phyloP scores from a whole-genome alignment of 2,888 invertebrate genomes.

The Troglohyphantes excavatus region DNA sequence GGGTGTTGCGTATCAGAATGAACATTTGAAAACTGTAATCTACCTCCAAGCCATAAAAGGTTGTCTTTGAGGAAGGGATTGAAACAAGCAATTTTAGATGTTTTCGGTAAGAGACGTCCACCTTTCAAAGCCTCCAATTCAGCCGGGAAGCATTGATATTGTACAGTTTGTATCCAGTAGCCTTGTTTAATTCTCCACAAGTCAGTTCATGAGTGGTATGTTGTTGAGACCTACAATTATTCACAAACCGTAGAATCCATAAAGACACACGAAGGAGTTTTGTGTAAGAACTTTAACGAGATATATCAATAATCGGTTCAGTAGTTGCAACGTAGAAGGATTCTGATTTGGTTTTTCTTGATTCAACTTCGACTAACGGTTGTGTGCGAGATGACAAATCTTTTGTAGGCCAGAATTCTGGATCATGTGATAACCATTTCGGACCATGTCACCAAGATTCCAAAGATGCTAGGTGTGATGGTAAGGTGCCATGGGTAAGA shows the following conservation, averaged over 20 bases:
- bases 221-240: background rate
- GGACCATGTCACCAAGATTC: conserved; percentile 4
- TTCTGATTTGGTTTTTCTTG: background rate
- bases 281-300: conserved; percentile 16
- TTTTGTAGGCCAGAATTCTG: background rate
- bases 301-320: background rate
- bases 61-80: conserved; percentile 5
- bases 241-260: background rate
- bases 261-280: background rate
- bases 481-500: too few species aligned
- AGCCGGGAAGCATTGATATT: background rate
- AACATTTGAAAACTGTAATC: background rate
- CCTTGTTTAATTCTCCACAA: background rate
- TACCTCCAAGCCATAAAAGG: background rate
- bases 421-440: background rate
- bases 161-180: background rate
- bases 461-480: background rate
- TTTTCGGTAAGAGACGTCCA: background rate
- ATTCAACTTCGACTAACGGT: conserved; percentile 9
- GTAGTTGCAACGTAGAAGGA: conserved; percentile 4
- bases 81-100: background rate
- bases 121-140: background rate
- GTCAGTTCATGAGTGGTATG: background rate
- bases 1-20: background rate
- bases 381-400: background rate